Base-by-base conservation (phyloP, 2,888 invertebrate genomes). In the Drosophila neutralis region DNA sequence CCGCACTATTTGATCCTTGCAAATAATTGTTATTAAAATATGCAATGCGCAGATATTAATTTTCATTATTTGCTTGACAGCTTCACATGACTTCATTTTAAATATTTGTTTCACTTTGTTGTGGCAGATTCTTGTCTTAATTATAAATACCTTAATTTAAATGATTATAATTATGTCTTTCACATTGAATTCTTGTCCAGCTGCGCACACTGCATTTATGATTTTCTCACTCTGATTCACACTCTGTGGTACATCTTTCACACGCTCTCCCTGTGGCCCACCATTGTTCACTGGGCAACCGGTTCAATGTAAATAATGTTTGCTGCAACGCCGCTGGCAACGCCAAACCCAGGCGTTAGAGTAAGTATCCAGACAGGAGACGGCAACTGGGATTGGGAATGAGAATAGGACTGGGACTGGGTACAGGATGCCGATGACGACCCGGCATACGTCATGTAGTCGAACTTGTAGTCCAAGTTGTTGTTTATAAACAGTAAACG, bases 401-500 rank as follows among this genome's bases (percentile, higher is more conserved):
- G 54, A 24, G 29, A 51, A 10, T 48, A 48, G 58, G 53, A 56
- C 42, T 31, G 27, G 36, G 57, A 48, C 53, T 54, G 59, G 11
- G 35, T 59, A 76, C 64, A 62, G 54, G 69, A 73, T 63, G 63
- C 69, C 66, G 69, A 68, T 68, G 64, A 73, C 75, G 87, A 74
- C 76, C 85, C 73, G 75, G 85, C 82, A 78, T 87, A 82, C 82
- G 85, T 84, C 89, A 86, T 70, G 63, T 45, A 69, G 69, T 63
- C 74, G 58, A 76, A 73, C 73, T 74, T 82, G 76, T 78, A 75
- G 69, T 69, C 60, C 48, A 76, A 78, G 79, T 75, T 85, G 81
- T 90, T 89, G 89, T 89, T 89, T 89, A 89, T 90, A 90, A 87
- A 89, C 91, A 91, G 81, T 89, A 89, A 89, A 89, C 89, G 84